These are phyloP conservation scores for Rotaria sp. DNA, from an alignment of 2,888 invertebrate genomes.

Conservation along the genomic window DNA sequence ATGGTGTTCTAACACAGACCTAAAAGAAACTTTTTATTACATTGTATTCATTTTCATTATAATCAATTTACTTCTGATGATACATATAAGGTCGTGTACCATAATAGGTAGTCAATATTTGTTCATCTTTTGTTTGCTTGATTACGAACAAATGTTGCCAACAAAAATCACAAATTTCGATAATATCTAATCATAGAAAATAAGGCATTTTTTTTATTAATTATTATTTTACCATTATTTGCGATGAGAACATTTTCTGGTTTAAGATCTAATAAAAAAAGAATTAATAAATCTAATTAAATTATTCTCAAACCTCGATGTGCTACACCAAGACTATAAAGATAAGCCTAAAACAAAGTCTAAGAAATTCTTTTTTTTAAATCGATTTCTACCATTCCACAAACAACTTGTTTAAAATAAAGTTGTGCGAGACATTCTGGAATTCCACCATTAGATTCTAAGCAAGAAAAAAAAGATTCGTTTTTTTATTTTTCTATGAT, in stretches of 20 bases:
- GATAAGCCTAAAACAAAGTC: constrained; percentile 63
- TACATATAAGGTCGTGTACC: constrained; percentile 73
- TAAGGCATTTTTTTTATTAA: no score
- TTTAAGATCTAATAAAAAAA: constrained; percentile 65
- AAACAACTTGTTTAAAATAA: constrained; percentile 77
- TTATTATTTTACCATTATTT: no score
- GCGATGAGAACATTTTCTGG: constrained; percentile 89
- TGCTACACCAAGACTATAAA: constrained; percentile 78
- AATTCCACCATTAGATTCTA: constrained; percentile 87
- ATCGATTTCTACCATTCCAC: constrained; percentile 64
- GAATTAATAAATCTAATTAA: neutral
- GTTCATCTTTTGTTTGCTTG: constrained; percentile 59
- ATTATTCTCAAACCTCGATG: constrained; percentile 64
- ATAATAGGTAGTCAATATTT: constrained; percentile 69
- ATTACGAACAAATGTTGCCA: constrained; percentile 70
- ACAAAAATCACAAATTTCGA: constrained; percentile 95
- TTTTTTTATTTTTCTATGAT: constrained; percentile 60
- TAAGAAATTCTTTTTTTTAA: neutral
- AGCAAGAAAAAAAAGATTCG: no score
- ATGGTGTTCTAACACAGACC: constrained; percentile 52
- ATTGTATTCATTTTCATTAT: neutral
- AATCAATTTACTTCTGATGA: constrained; percentile 76
- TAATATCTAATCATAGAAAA: constrained; percentile 66
- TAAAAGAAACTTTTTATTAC: neutral
- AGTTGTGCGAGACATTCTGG: constrained; percentile 69